phyloP scores from a whole-genome alignment of 2,797 vertebrate species.

The Cottoperca gobio region DNA sequence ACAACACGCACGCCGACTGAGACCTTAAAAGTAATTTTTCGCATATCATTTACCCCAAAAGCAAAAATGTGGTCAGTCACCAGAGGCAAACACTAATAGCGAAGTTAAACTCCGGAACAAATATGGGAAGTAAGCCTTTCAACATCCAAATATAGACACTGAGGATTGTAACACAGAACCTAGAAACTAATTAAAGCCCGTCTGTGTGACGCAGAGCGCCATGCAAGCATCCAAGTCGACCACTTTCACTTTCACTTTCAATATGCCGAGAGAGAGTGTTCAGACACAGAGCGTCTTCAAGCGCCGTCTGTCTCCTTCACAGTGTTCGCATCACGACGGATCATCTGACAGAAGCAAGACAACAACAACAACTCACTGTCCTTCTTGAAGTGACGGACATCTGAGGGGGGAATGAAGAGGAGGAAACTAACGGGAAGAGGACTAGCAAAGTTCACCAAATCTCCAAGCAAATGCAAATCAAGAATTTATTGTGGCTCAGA shows the following conservation, averaged over 20 bases:
- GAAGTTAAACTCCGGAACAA: slow-evolving; percentile 76
- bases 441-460: slow-evolving; percentile 31
- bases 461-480: slow-evolving; percentile 69
- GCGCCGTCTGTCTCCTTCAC: slow-evolving; percentile 24
- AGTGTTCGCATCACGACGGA: slow-evolving; percentile 40
- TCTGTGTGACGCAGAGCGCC: slow-evolving; percentile 53
- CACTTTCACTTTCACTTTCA: slow-evolving; percentile 36
- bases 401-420: slow-evolving; percentile 26
- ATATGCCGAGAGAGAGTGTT: slow-evolving; percentile 43
- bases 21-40: slow-evolving; percentile 61
- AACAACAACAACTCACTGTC: slow-evolving; percentile 34
- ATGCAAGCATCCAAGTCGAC: slow-evolving; percentile 47
- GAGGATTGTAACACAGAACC: slow-evolving; percentile 63
- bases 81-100: slow-evolving; percentile 73
- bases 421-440: slow-evolving; percentile 23
- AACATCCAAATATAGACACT: slow-evolving; percentile 71
- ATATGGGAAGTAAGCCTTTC: slow-evolving; percentile 72
- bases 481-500: slow-evolving; percentile 75
- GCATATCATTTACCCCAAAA: slow-evolving; percentile 64
- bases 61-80: slow-evolving; percentile 74
- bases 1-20: slow-evolving; percentile 54
- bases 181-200: slow-evolving; percentile 76
- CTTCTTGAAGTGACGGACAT: slow-evolving; percentile 46
- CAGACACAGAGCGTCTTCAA: slow-evolving; percentile 34
- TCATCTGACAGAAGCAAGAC: slow-evolving; percentile 32